Evolutionary conservation across 2,888 invertebrate species (phyloP).

Genomic region (Dasysyrphus tricinctus): DNA sequence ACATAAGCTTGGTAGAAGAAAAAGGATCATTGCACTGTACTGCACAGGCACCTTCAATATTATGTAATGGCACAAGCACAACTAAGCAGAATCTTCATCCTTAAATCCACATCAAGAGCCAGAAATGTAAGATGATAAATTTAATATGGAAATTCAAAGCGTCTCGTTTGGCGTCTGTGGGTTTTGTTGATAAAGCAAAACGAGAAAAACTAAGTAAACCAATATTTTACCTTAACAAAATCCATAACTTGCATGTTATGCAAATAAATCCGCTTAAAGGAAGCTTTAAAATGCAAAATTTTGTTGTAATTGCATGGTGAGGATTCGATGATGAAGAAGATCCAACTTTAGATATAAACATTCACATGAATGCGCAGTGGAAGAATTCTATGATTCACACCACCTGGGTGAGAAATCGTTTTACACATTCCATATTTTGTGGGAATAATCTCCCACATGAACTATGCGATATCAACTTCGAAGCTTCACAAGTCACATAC

Average conservation of each 20-base stretch:
- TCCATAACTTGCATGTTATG: constrained; percentile 8
- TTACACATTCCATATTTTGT: not conserved
- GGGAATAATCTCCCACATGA: not conserved
- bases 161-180: not conserved
- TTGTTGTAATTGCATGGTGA: no score
- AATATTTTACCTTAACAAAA: not conserved
- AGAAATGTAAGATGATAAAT: constrained; percentile 6
- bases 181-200: not conserved
- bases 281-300: constrained; percentile 1
- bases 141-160: constrained; percentile 1
- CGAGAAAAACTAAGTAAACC: not conserved
- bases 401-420: not conserved
- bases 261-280: constrained; percentile 16
- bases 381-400: not conserved
- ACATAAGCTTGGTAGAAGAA: no score
- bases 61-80: not conserved
- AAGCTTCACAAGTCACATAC: not conserved
- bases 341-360: not conserved
- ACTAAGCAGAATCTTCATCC: not conserved
- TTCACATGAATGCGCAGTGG: not conserved
- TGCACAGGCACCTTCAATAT: not conserved
- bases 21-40: not conserved
- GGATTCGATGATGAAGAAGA: not conserved
- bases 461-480: not conserved
- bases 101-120: not conserved